Base-by-base conservation (phyloP, 1,140 invertebrate species). In the Frieseomelitta varia region DNA sequence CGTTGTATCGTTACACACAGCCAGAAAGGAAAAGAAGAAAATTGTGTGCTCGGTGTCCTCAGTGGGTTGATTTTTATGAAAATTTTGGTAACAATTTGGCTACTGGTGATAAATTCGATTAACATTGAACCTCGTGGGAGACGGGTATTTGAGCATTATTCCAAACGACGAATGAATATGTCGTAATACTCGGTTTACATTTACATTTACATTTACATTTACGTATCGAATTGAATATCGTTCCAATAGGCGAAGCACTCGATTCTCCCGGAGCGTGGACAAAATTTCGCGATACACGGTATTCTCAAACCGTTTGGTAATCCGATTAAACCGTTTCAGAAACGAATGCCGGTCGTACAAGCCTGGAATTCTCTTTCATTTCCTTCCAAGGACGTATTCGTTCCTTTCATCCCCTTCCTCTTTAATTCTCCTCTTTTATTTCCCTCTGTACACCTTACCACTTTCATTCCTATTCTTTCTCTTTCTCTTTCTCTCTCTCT, bases 311-410 rank as follows among this genome's bases (percentile, higher is more conserved):
- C 88, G 89, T 90, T 84, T 86, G 90, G 91, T 93, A 93, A 93
- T 93, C 92, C 90, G 90, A 93, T 92, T 93, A 92, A 91, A 91
- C 87, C 87, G 90, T 91, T 93, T 90, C 90, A 19, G 14, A 21
- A 75, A 75, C 73, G 73, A 75, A 75, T 75, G 30, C 55, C 55
- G 27, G 88, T 55, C 91, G 89, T 87, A 90, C 81, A 86, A 71
- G 79, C 65, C 56, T 21, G 14, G 67, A 72, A 61, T 80, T 80
- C 85, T 67, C 63, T 88, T 85, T 84, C 61, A 79, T 84, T 73
- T 24, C 51, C 53, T 30, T 67, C 82, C 11, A 14, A 53, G 61
- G 58, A 27, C 72, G n/a, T 55, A 47, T 56, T 65, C 21, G 6
- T 65, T 67, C 34, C 58, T n/a, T 56, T 34, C 19, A 6, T 47